These are phyloP conservation scores for Pachyramphus minor DNA, from an alignment of 2,113 vertebrate genomes.

Conservation along the genomic window DNA sequence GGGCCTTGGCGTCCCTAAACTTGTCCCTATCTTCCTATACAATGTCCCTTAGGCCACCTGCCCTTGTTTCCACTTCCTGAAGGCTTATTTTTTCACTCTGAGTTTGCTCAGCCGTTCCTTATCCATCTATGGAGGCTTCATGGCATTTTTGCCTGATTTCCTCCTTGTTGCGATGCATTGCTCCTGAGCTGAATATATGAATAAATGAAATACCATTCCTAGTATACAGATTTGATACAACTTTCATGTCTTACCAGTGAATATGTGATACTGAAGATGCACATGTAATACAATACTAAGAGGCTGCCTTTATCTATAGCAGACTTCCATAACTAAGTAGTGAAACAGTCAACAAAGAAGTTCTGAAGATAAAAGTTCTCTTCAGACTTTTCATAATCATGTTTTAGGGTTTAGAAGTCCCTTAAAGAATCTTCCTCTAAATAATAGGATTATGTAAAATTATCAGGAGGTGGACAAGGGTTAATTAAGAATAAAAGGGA, in stretches of 20 bases:
- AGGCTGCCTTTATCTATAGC: not conserved
- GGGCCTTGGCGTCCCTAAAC: not conserved
- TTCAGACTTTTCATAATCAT: not conserved
- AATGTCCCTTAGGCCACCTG: not conserved
- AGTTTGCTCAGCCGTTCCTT: not conserved
- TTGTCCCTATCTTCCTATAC: not conserved
- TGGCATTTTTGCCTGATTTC: not conserved
- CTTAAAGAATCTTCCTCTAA: not conserved
- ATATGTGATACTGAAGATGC: not conserved
- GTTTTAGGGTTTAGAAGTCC: not conserved
- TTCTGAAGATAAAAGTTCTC: not conserved
- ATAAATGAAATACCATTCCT: not conserved
- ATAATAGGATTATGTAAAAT: not conserved
- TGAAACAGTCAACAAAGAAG: not conserved
- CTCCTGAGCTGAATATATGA: not conserved
- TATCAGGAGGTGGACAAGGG: not conserved
- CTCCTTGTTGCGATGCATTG: not conserved
- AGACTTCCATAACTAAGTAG: not conserved
- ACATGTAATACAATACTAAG: not conserved
- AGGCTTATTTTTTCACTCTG: not conserved
- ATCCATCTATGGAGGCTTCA: not conserved
- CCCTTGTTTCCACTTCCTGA: not conserved
- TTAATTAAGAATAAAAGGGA: not conserved
- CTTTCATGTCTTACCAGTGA: not conserved
- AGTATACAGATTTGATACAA: not conserved